Conservation (phyloP, 1,140 invertebrate genomes). For the Forficula auricularia region DNA sequence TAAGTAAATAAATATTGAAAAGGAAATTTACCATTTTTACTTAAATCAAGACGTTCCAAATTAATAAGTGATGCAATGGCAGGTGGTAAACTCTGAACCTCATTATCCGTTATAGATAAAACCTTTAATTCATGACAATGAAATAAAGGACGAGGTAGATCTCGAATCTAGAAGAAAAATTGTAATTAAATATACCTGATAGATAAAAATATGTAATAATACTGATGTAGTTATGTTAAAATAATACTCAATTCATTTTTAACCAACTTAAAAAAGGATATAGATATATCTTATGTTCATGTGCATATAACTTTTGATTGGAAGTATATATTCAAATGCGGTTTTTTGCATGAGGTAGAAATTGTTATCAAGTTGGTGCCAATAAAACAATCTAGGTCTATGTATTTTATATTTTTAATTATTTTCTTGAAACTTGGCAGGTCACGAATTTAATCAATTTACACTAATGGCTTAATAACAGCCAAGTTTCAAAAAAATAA, state of each 20-base stretch:
- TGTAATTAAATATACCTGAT: constrained; percentile 15
- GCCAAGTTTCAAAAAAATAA: too few relatives aligned
- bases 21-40: constrained; percentile 58
- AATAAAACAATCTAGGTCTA: too few relatives aligned
- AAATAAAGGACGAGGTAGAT: constrained; percentile 66
- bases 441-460: too few relatives aligned
- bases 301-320: too few relatives aligned
- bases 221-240: constrained; percentile 2
- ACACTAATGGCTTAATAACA: too few relatives aligned
- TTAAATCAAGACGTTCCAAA: constrained; percentile 72
- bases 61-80: constrained; percentile 77
- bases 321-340: too few relatives aligned
- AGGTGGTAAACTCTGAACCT: constrained; percentile 66
- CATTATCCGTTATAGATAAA: constrained; percentile 84
- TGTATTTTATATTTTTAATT: too few relatives aligned
- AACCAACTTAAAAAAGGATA: too few relatives aligned
- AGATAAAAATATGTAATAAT: constrained; percentile 7
- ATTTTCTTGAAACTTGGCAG: too few relatives aligned
- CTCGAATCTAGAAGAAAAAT: constrained; percentile 39
- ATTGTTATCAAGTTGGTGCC: too few relatives aligned
- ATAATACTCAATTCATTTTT: constrained; percentile 4
- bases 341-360: too few relatives aligned
- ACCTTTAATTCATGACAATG: constrained; percentile 79
- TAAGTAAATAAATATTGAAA: constrained; percentile 5
- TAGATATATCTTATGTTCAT: too few relatives aligned